Conservation (phyloP, 2,797 vertebrate species). For the Gymnothorax reevesii region DNA sequence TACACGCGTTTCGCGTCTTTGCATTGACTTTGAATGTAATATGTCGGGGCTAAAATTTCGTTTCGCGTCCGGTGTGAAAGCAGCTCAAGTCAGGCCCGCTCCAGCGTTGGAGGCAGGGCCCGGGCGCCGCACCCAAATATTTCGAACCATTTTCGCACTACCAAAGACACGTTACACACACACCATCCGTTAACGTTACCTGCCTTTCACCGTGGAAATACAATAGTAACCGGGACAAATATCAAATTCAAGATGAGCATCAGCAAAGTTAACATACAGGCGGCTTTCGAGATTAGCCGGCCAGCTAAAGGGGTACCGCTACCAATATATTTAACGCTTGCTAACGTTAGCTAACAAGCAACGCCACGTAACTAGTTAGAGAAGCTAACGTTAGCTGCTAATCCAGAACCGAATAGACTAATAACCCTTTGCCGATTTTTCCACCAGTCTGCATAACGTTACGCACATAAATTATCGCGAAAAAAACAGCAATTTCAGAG, state of each 20-base stretch:
- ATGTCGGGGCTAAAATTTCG: no score
- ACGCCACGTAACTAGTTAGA: conserved; percentile 11
- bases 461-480: no score
- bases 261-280: no score
- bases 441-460: no score
- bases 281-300: no score
- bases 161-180: neutral
- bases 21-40: no score
- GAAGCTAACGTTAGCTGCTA: neutral
- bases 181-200: neutral
- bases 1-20: no score
- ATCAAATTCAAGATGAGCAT: no score
- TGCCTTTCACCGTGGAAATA: neutral
- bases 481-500: no score
- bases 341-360: neutral
- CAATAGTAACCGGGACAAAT: neutral
- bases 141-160: neutral
- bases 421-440: neutral
- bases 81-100: neutral
- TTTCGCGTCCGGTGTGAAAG: no score
- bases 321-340: neutral
- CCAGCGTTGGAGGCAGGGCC: neutral
- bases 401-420: neutral
- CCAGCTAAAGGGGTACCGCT: neutral
- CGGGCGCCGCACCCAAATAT: conserved; percentile 6